Percentiles rank a stretch among this genome's conserved stretches.
Conservation (phyloP, 2,113 vertebrate species). For the Sterrhoptilus dennistouni region DNA sequence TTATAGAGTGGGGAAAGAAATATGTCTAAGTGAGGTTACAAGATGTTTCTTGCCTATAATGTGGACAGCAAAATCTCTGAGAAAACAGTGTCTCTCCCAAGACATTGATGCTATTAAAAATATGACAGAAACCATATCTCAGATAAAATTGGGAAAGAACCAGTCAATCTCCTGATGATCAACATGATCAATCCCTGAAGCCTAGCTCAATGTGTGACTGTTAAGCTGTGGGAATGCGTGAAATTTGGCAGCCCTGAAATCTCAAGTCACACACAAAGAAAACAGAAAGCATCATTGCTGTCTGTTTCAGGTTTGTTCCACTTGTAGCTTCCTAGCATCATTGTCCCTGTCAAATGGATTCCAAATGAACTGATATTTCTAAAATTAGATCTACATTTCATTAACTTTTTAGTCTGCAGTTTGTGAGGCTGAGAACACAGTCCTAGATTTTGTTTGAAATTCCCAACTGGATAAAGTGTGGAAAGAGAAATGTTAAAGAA, state of each 20-base stretch:
- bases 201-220: neutral
- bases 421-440: neutral
- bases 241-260: neutral
- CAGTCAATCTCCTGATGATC: neutral
- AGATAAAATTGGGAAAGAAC: neutral
- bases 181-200: neutral
- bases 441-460: neutral
- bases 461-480: neutral
- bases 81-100: neutral
- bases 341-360: neutral
- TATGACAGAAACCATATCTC: neutral
- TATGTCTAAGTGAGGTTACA: neutral
- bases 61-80: neutral
- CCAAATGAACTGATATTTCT: constrained; percentile 5
- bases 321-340: neutral
- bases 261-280: neutral
- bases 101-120: neutral
- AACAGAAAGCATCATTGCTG: neutral
- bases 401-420: neutral
- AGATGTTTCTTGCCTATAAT: neutral
- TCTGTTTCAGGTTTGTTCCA: constrained; percentile 4
- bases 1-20: neutral
- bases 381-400: neutral
- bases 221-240: neutral
- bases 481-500: constrained; percentile 7